A percentile compares a stretch with the other conserved stretches of the same genome.
Conservation (phyloP, 2,888 invertebrate species). For the Amphiduros pacificus region DNA sequence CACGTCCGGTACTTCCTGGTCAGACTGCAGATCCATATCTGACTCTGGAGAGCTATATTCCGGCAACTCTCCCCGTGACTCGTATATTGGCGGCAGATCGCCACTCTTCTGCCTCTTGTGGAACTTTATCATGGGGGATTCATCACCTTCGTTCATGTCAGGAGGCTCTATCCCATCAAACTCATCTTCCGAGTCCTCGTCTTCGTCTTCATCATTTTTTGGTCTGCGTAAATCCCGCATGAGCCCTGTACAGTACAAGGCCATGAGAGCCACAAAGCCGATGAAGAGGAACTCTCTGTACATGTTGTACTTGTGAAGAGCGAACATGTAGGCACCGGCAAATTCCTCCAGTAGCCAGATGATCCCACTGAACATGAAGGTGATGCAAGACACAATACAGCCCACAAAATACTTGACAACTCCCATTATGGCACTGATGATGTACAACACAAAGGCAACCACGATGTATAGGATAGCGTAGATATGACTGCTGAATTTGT, state of each 20-base stretch:
- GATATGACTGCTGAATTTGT: constrained; percentile 17
- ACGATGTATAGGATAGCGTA: constrained; percentile 27
- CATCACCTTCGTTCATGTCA: constrained; percentile 4
- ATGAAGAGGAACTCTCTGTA: constrained; percentile 34
- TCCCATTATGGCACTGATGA: constrained; percentile 17
- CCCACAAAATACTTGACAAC: constrained; percentile 15
- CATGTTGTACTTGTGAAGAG: constrained; percentile 33
- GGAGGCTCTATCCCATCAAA: background rate
- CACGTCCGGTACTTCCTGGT: background rate
- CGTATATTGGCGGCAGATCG: constrained; percentile 8
- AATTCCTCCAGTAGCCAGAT: constrained; percentile 28
- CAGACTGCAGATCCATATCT: background rate
- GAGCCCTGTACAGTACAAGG: constrained; percentile 31
- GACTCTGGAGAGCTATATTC: background rate
- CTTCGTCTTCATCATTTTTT: constrained; percentile 2
- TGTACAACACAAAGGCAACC: constrained; percentile 21
- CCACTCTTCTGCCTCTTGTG: constrained; percentile 2
- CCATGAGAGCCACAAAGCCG: constrained; percentile 25
- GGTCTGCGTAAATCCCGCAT: constrained; percentile 20
- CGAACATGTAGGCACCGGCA: constrained; percentile 27
- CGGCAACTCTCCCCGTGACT: background rate
- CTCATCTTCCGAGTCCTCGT: constrained; percentile 5
- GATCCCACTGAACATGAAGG: constrained; percentile 24
- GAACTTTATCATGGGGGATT: constrained; percentile 5
- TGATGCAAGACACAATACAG: constrained; percentile 20